phyloP scores from a whole-genome alignment of 2,797 vertebrate genomes.

The Anas georgica region DNA sequence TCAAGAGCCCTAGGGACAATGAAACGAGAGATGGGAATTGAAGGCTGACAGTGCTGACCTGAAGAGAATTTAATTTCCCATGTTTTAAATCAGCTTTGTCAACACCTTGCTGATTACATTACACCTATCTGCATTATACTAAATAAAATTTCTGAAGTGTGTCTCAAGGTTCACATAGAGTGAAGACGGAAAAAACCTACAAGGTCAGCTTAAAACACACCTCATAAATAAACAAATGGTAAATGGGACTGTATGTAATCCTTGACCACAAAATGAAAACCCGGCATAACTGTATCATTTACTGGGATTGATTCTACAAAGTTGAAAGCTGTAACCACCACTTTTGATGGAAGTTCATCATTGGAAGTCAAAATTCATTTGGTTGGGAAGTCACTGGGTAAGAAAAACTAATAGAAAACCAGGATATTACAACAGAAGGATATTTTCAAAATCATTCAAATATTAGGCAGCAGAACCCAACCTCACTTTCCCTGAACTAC shows the following conservation, averaged over 20 bases:
- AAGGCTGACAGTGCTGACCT: constrained; percentile 22
- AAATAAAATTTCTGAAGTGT: background rate
- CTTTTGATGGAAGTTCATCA: background rate
- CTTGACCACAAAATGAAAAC: background rate
- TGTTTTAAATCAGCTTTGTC: constrained; percentile 16
- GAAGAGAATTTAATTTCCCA: background rate
- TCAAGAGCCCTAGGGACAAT: background rate
- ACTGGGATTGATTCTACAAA: background rate
- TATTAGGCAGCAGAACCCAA: background rate
- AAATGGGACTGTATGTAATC: constrained; percentile 19
- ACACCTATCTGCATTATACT: background rate
- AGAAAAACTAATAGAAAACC: background rate
- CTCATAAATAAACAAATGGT: background rate
- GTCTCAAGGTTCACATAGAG: background rate
- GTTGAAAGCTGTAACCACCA: background rate
- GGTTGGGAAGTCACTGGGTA: background rate
- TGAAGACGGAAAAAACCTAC: background rate
- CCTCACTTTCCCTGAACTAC: background rate
- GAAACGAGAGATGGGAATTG: background rate
- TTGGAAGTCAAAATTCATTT: background rate
- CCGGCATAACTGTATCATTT: background rate
- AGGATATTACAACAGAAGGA: background rate
- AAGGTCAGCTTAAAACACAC: constrained; percentile 7
- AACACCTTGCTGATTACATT: constrained; percentile 25
- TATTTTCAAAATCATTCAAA: background rate